Evolutionary conservation across 1,140 invertebrate genomes (phyloP).

Genomic region (Drosophila gunungcola): DNA sequence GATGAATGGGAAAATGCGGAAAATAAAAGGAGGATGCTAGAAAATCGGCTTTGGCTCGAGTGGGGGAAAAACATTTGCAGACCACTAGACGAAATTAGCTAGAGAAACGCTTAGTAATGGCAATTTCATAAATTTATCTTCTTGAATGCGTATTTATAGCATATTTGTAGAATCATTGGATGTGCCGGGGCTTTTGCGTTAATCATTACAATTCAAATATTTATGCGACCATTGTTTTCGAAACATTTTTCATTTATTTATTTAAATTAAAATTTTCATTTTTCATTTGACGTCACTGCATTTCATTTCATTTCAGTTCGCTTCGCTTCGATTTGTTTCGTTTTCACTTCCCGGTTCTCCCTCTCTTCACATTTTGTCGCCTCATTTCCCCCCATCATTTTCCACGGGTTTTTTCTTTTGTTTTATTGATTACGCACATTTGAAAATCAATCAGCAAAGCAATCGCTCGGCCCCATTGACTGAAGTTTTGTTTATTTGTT

Average conservation of each 20-base stretch:
- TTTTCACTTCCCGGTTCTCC: not conserved
- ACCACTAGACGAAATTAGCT: slow-evolving; percentile 52
- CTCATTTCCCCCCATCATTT: slow-evolving; percentile 5
- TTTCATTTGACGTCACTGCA: slow-evolving; percentile 60
- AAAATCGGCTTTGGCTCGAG: slow-evolving; percentile 11
- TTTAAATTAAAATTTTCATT: slow-evolving; percentile 50
- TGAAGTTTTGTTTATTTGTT: slow-evolving; percentile 76
- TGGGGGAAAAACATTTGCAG: slow-evolving; percentile 7
- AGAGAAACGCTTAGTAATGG: slow-evolving; percentile 35
- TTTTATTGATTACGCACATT: slow-evolving; percentile 78
- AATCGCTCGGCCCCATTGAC: slow-evolving; percentile 56
- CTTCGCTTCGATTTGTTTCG: slow-evolving; percentile 11
- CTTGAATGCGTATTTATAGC: slow-evolving; percentile 22
- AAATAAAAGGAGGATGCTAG: not conserved
- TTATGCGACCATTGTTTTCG: slow-evolving; percentile 52
- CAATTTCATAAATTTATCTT: slow-evolving; percentile 30
- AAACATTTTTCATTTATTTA: slow-evolving; percentile 56
- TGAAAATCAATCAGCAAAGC: slow-evolving; percentile 65
- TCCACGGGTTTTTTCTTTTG: slow-evolving; percentile 31
- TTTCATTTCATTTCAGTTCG: not conserved
- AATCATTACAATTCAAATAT: slow-evolving; percentile 56
- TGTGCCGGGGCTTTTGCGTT: not conserved
- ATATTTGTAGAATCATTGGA: slow-evolving; percentile 3
- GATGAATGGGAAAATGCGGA: slow-evolving; percentile 7
- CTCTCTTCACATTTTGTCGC: slow-evolving; percentile 11